Evolutionary conservation across 2,113 vertebrate genomes (phyloP).

Genomic region (Dicaeum eximium): DNA sequence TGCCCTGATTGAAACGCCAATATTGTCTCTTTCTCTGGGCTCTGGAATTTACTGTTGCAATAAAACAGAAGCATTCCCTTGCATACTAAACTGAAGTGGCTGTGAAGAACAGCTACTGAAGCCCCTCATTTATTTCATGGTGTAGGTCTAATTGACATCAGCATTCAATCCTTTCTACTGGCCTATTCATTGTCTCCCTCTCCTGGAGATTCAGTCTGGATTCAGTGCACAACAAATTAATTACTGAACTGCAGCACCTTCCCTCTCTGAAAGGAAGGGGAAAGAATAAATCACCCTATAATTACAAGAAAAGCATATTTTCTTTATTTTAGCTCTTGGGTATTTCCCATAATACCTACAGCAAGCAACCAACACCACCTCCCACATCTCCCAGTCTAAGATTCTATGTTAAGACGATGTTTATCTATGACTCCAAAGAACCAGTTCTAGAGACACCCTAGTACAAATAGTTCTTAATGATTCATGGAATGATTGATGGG

Average conservation of each 20-base stretch:
- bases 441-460: not conserved
- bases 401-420: not conserved
- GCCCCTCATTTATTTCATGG: slow-evolving; percentile 27
- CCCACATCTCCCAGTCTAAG: not conserved
- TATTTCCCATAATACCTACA: not conserved
- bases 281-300: not conserved
- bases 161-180: slow-evolving; percentile 12
- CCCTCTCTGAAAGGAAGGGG: not conserved
- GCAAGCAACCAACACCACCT: not conserved
- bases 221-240: not conserved
- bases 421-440: not conserved
- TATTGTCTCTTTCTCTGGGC: slow-evolving; percentile 18
- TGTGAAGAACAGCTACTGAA: not conserved
- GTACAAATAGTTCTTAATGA: slow-evolving; percentile 3
- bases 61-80: slow-evolving; percentile 41
- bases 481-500: not conserved
- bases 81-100: not conserved
- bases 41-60: slow-evolving; percentile 60
- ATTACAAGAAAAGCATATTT: not conserved
- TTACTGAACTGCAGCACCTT: not conserved
- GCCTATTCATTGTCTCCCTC: slow-evolving; percentile 47
- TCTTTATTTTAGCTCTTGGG: not conserved
- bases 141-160: slow-evolving; percentile 47
- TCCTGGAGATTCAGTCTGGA: slow-evolving; percentile 6
- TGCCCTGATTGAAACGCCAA: slow-evolving; percentile 63